Evolutionary conservation across 2,797 vertebrate species (phyloP).

Genomic region (Chelon auratus): DNA sequence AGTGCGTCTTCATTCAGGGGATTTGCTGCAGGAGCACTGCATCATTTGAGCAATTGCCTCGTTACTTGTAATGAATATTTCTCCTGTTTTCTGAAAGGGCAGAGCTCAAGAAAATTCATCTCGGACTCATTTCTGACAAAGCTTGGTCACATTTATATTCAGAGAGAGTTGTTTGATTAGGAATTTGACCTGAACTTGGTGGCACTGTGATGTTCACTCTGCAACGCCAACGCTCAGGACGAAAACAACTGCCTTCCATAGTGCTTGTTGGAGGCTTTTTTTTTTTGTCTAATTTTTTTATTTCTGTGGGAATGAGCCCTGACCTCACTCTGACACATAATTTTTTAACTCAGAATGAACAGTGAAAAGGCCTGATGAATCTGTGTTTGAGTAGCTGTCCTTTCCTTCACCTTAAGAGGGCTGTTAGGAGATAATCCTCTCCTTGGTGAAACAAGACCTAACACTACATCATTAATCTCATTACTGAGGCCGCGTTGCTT

Average conservation of each 20-base stretch:
- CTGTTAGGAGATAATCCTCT: conserved; percentile 78
- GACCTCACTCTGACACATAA: conserved; percentile 66
- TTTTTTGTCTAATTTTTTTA: conserved; percentile 35
- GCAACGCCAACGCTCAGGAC: neutral
- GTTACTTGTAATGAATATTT: conserved; percentile 38
- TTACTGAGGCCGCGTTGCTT: conserved; percentile 73
- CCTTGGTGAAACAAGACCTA: conserved; percentile 79
- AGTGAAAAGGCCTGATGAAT: conserved; percentile 65
- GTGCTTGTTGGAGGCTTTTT: conserved; percentile 11
- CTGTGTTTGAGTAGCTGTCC: conserved; percentile 78
- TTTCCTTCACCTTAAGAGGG: conserved; percentile 77
- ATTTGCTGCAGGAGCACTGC: neutral
- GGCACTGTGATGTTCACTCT: conserved; percentile 8
- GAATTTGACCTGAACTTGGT: conserved; percentile 33
- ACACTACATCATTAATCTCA: conserved; percentile 83
- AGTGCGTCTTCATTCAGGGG: conserved; percentile 1
- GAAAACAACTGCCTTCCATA: neutral
- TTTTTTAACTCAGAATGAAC: conserved; percentile 52
- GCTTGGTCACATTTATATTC: conserved; percentile 44
- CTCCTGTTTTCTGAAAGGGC: conserved; percentile 11
- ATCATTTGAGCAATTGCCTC: conserved; percentile 23
- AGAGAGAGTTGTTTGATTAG: conserved; percentile 37
- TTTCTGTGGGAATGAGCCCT: conserved; percentile 58
- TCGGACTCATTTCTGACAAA: conserved; percentile 23
- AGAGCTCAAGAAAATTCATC: conserved; percentile 27